Base-by-base conservation (phyloP, 2,888 invertebrate species). In the Apeira syringaria region DNA sequence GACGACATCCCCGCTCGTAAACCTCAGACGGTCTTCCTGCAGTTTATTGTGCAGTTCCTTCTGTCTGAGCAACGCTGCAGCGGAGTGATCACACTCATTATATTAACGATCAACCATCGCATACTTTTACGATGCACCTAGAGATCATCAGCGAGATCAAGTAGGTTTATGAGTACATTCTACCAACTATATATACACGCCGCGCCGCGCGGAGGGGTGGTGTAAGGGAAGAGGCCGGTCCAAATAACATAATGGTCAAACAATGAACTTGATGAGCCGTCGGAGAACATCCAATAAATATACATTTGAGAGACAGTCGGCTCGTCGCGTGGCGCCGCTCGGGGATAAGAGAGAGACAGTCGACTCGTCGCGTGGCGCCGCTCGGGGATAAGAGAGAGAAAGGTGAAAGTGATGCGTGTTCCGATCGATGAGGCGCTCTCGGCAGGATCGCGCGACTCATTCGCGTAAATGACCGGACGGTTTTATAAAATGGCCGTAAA, bases 371-470 rank as follows among this genome's bases (percentile, higher is more conserved):
- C 84, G 86, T 88, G 78, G 74, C 67, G 68, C 75, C 74, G 69
- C 74, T 68, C 70, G 68, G 69, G 79, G 75, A 80, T 74, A 76
- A 75, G 78, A 71, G 82, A 75, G 78, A 71, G 82, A 87, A 45
- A 89, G 88, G 88, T 86, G 86, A 88, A 88, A 86, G 80, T 83
- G 82, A 83, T 86, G 76, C 71, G 68, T 69, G 62, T 68, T 79
- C 70, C 71, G 69, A 68, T 69, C 65, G 68, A 76, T 71, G 72
- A 71, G 73, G 68, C 68, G 84, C 87, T 87, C 87, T 87, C 87
- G 77, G 84, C 82, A 83, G 86, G 84, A 86, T 79, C 74, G 73
- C 59, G 65, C 69, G 68, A 67, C 59, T 63, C 65, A 72, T 39
- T 7, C 2, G 5, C 7, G 2, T 20, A 50, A 55, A 59, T 41